Percentiles rank a stretch among this genome's conserved stretches.
These are phyloP conservation scores for Anseranas semipalmata DNA, from an alignment of 2,113 vertebrate genomes.

Conservation along the genomic window DNA sequence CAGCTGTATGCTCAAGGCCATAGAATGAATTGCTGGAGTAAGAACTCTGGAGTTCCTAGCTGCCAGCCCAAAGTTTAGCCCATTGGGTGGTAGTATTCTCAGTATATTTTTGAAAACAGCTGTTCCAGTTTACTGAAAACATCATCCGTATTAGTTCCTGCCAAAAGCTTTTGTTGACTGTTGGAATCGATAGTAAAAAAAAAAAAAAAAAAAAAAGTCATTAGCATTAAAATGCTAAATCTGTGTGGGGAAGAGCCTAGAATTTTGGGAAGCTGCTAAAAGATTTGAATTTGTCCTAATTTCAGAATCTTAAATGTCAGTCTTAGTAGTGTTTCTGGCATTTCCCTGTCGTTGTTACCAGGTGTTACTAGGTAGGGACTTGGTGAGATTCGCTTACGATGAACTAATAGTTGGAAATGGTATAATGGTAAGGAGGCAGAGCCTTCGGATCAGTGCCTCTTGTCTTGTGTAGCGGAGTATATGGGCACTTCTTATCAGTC, in stretches of 20 bases:
- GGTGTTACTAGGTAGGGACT: not conserved
- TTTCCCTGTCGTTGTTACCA: not conserved
- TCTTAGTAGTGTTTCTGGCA: not conserved
- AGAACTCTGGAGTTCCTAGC: not conserved
- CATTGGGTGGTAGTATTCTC: not conserved
- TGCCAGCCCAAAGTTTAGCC: not conserved
- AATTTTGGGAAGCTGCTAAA: not conserved
- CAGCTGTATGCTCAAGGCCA: not conserved
- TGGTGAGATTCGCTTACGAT: not conserved
- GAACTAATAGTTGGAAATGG: not conserved
- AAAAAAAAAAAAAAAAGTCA: not conserved
- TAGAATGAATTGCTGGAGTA: not conserved
- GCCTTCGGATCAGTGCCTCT: not conserved
- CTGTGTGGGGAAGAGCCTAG: not conserved
- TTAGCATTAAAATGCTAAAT: not conserved
- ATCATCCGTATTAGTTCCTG: not conserved
- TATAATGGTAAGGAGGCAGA: not conserved
- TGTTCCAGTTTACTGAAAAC: not conserved
- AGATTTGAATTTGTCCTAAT: not conserved
- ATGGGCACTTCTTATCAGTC: not conserved
- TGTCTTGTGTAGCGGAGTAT: not conserved
- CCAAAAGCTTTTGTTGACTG: not conserved
- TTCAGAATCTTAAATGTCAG: not conserved
- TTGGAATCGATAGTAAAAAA: not conserved
- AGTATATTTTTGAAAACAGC: not conserved